A percentile compares a stretch with the other conserved stretches of the same genome.
phyloP scores from a whole-genome alignment of 2,888 invertebrate species.

The Tinea semifulvella region DNA sequence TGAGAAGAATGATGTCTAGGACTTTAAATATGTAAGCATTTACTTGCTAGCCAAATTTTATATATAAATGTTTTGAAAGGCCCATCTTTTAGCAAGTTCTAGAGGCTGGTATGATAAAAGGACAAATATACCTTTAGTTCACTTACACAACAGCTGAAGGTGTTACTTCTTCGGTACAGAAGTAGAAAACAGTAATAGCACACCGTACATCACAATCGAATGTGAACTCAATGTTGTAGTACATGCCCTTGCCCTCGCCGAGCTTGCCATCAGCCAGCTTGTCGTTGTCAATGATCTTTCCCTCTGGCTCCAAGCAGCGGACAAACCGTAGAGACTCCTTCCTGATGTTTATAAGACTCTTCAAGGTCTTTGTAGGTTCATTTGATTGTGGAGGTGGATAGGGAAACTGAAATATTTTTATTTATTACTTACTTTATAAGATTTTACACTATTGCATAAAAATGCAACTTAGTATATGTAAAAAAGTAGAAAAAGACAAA shows the following conservation, averaged over 20 bases:
- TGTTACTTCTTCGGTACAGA: constrained; percentile 92
- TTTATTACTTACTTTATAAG: background rate
- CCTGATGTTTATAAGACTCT: constrained; percentile 94
- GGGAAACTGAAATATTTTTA: constrained; percentile 77
- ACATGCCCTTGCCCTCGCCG: constrained; percentile 70
- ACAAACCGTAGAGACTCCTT: constrained; percentile 96
- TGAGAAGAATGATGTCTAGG: no score
- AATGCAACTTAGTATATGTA: no score
- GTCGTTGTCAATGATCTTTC: constrained; percentile 63
- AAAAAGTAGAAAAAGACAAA: no score
- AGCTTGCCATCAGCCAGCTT: constrained; percentile 64
- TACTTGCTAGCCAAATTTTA: no score
- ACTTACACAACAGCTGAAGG: constrained; percentile 86
- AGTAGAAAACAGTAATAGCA: constrained; percentile 94
- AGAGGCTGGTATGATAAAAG: no score
- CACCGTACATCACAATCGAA: constrained; percentile 97
- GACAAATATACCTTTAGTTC: background rate
- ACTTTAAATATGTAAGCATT: no score
- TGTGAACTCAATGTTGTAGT: constrained; percentile 95
- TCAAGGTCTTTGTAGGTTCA: constrained; percentile 96
- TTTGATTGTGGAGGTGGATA: constrained; percentile 96
- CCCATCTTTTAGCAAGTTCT: no score
- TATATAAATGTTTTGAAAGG: no score
- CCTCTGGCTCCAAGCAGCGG: constrained; percentile 72
- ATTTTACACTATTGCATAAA: no score